These are phyloP conservation scores for Chaetops frenatus DNA, from an alignment of 2,113 vertebrate species.

Conservation along the genomic window DNA sequence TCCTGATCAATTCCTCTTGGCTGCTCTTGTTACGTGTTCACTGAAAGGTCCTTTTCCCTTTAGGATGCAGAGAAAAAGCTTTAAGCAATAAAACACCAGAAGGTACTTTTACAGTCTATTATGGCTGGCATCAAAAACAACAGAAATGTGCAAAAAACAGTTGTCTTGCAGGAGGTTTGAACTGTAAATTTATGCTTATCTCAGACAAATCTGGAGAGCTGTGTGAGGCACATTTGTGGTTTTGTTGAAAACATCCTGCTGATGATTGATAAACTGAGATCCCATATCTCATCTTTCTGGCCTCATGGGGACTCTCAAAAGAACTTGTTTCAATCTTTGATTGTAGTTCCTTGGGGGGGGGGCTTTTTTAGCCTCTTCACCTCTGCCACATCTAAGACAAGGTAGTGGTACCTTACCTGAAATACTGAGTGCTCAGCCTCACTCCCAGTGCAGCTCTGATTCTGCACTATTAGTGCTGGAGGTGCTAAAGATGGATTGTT, in stretches of 20 bases:
- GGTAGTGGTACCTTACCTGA: neutral
- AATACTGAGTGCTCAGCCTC: neutral
- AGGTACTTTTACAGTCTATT: neutral
- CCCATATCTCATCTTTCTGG: neutral
- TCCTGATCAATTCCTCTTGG: neutral
- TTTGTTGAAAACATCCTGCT: neutral
- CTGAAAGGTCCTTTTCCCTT: neutral
- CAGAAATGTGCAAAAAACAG: neutral
- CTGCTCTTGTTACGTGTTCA: neutral
- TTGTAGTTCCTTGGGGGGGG: neutral
- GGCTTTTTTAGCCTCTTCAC: neutral
- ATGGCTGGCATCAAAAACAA: neutral
- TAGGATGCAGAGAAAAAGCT: neutral
- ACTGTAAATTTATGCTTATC: neutral
- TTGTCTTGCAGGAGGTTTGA: neutral
- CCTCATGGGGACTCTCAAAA: neutral
- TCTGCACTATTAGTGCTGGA: neutral
- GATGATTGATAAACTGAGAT: neutral
- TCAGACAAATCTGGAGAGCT: neutral
- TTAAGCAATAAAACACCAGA: neutral
- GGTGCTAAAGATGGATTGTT: neutral
- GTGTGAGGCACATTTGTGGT: neutral
- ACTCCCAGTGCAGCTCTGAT: neutral
- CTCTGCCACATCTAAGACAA: neutral
- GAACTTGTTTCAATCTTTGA: neutral